Base-by-base conservation (phyloP, 2,888 invertebrate species). In the Ditylenchus weischeri region DNA sequence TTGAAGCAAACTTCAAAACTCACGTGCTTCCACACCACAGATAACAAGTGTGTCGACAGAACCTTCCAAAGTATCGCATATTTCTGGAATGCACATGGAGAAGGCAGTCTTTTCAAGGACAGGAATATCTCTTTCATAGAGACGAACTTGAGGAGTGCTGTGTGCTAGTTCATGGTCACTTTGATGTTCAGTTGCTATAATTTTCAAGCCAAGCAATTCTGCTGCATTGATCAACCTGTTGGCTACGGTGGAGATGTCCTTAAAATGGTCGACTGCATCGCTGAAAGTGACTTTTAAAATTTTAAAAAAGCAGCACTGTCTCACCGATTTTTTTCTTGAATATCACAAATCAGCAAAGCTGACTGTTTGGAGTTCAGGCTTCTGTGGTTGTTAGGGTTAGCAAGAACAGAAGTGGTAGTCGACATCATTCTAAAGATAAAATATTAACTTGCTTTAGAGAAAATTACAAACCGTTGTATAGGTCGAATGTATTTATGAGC, bases 321-420 rank as follows among this genome's bases (percentile, higher is more conserved):
- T 35, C 13, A 65, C 78, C 76, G 69, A 80, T 91, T 91, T 69
- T 88, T 89, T 79, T 91, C 90, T 83, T 92, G 92, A 48, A 91
- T 86, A 78, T 92, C 92, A 83, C 91, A 91, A 50, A 91, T 84
- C 59, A 92, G 85, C 75, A 92, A 88, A 0, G 89, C 88, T 0
- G 90, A 89, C 76, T 87, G 11, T n/a, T 23, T 21, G 23, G 54
- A n/a, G 29, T 54, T 54, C 4, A 54, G 29, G 13, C 29, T 23
- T 7, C n/a, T 29, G 54, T 54, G 10, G 54, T 43, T 43, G 43
- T 1, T 43, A 13, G 43, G 43, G 8, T 43, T 43, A 43, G 43
- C 11, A 43, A 43, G 43, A 8, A 2, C 15, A 43, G 43, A 15
- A 43, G 43, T 43, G 8, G 43, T 43, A 3, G 43, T 43, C 11